Evolutionary conservation across 2,797 vertebrate genomes (phyloP), one percentile per base, ranked within the genome.

Genomic region (Sebastes hubbsi): DNA sequence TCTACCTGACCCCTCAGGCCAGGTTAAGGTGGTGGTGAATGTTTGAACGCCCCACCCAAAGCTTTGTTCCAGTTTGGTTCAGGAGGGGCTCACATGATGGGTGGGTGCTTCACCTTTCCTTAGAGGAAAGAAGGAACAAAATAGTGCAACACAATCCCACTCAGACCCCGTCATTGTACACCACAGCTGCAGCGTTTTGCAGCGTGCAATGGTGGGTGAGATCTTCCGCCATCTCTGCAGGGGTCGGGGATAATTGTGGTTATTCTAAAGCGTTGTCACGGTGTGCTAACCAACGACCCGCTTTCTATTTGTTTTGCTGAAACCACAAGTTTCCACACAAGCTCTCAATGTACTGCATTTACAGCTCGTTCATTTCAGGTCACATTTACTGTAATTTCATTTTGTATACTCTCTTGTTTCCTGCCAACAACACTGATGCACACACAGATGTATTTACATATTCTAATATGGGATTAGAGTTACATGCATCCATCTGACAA

Each of bases 11-110:
- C 80, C 85, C 56, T 75, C 54, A 65, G 78, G 84, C 67, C 72
- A 58, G 38, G 18, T 68, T 3, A 55, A 10, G 27, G 64, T 46
- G 60, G 63, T 32, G 36, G 6, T 61, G 58, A 70, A 58, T 82
- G 77, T 91, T 84, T 83, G 56, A 75, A 82, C 46, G 65, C 81
- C 63, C 65, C 88, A 80, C 82, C 88, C 80, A 66, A 13, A 78
- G 52, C 85, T 81, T 88, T 89, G 85, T 90, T 24, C 24, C 24
- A 24, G 24, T 24, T 24, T 24, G 24, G 27, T 42, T 58, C 13
- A 62, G 32, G 49, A n/a, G 69, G 73, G 66, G 34, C 12, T 75
- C 3, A 18, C 11, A 22, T 22, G 30, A 10, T 10, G 38, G 49
- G 18, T 22, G 29, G 13, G 49, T 16, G 49, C 6, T 77, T 80